phyloP scores from a whole-genome alignment of 2,888 invertebrate species.

The Galerucella nymphaeae region DNA sequence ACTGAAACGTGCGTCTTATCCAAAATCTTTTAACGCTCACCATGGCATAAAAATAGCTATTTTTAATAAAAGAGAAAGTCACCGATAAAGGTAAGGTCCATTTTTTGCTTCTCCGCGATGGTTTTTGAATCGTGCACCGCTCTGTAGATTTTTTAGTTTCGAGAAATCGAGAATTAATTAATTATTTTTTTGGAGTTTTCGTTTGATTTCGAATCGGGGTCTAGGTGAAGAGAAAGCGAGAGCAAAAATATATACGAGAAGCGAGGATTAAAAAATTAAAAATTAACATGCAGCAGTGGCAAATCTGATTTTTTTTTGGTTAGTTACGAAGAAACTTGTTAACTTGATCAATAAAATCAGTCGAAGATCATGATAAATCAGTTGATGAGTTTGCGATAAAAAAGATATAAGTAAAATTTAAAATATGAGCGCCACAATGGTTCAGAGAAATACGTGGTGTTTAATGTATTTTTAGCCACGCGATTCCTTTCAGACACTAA shows the following conservation, averaged over 20 bases:
- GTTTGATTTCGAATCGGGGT: slow-evolving; percentile 9
- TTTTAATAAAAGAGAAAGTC: slow-evolving; percentile 34
- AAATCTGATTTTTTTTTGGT: slow-evolving; percentile 15
- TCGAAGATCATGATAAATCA: not conserved
- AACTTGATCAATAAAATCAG: too few species aligned
- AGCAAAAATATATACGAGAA: not conserved
- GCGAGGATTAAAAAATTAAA: not conserved
- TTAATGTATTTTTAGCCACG: too few species aligned
- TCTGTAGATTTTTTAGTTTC: not conserved
- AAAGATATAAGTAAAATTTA: too few species aligned
- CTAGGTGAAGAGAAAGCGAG: slow-evolving; percentile 20
- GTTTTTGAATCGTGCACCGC: not conserved
- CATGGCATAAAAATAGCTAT: not conserved
- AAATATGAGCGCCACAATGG: too few species aligned
- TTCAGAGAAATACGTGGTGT: too few species aligned
- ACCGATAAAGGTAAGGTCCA: slow-evolving; percentile 19
- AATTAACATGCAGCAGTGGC: not conserved
- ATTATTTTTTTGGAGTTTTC: slow-evolving; percentile 10
- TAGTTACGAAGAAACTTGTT: not conserved
- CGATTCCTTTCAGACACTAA: too few species aligned
- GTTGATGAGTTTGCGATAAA: not conserved
- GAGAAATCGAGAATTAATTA: not conserved
- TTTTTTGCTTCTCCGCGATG: slow-evolving; percentile 7
- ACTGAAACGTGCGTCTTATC: not conserved
- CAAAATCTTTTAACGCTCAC: slow-evolving; percentile 6